Percentiles rank a stretch among this genome's conserved stretches.
Conservation (phyloP, 2,888 invertebrate species). For the Cyrtodaria siliqua region DNA sequence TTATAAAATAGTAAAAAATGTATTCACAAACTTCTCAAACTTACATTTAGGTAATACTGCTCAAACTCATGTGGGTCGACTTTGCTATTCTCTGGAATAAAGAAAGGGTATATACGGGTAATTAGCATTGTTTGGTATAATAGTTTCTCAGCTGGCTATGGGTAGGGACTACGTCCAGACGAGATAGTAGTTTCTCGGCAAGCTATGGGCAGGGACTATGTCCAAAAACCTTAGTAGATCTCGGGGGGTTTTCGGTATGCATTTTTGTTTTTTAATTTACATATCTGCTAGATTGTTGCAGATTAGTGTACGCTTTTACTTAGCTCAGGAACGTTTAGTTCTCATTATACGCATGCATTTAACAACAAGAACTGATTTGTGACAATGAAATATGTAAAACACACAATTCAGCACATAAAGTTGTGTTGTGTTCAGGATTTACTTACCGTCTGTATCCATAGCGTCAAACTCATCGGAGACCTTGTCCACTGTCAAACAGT, state of each 20-base stretch:
- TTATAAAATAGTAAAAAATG: too few species aligned
- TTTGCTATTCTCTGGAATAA: slow-evolving; percentile 26
- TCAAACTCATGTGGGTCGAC: slow-evolving; percentile 30
- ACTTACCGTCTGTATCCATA: slow-evolving; percentile 50
- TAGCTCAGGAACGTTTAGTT: background rate
- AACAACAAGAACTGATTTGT: background rate
- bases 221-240: too few species aligned
- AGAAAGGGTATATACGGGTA: background rate
- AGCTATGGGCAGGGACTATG: too few species aligned
- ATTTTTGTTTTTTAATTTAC: too few species aligned
- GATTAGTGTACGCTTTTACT: background rate
- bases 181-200: background rate
- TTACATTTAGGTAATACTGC: slow-evolving; percentile 27
- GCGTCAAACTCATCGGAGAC: slow-evolving; percentile 25
- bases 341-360: background rate
- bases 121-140: background rate
- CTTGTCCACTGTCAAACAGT: slow-evolving; percentile 52
- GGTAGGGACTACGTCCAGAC: background rate
- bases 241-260: too few species aligned
- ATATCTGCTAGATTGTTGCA: too few species aligned
- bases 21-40: too few species aligned
- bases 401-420: background rate
- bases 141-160: background rate
- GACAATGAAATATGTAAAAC: background rate
- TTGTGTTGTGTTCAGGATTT: background rate